Evolutionary conservation across 1,140 invertebrate genomes (phyloP), one percentile per base, ranked within the genome.

Genomic region (Bombus cullumanus): DNA sequence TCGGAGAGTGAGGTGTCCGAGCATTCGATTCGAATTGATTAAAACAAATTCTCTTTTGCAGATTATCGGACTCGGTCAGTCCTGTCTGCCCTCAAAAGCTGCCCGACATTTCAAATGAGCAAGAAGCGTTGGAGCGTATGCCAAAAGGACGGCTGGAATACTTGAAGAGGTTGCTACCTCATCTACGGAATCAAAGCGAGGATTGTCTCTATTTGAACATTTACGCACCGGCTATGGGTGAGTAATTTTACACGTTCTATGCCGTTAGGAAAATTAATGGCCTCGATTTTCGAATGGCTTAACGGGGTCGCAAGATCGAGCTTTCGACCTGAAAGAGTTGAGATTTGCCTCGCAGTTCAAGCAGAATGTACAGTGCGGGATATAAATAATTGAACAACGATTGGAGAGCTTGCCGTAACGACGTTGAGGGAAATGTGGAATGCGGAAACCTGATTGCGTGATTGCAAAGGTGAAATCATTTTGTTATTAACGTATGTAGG

Each of bases 141-240:
- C 98, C 98, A 6, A 97, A 97, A 92, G 98, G 98, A n/a, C 96
- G 98, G 25, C 95, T 99, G 71, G 97, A 98, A 90, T 98, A 98
- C 92, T 95, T 99, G 41, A 97, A 97, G 89, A 96, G 98, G 90
- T 95, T 99, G 77, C 94, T 98, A 87, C 98, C 98, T 12, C 97
- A 97, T 94, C 95, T 99, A 79, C 97, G 96, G 91, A 98, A 99
- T 92, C 98, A 99, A 94, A 98, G 97, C 90, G 99, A 99, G 96
- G 99, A 99, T 95, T 99, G 99, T 93, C 96, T 99, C 41, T 99
- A 99, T 94, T 96, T 99, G 91, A 99, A 99, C 94, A 98, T 99
- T 90, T 99, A 99, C 94, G 97, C 98, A 22, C 98, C 99, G 6
- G 97, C 97, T 10, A 97, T 97, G 97, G 98, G 99, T 99, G 96